Conservation (phyloP, 2,113 vertebrate genomes). For the Podarcis cretensis region DNA sequence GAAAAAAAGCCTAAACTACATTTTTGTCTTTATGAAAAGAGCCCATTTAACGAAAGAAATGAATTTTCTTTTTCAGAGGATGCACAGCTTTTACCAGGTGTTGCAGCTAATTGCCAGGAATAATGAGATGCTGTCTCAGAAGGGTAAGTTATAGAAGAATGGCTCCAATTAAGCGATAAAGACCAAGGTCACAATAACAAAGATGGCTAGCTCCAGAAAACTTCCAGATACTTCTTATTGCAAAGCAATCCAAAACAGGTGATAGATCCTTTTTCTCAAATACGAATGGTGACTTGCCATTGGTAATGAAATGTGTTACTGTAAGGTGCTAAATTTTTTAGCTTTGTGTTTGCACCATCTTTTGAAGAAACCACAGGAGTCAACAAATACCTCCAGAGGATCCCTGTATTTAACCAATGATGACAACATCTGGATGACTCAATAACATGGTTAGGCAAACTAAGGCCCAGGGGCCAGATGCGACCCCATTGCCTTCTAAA, state of each 20-base stretch:
- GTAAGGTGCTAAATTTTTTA: background rate
- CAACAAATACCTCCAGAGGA: background rate
- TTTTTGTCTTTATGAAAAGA: background rate
- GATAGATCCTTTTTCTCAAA: background rate
- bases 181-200: background rate
- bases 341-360: background rate
- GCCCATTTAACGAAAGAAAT: background rate
- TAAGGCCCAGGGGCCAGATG: too few species aligned
- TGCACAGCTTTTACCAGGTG: background rate
- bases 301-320: background rate
- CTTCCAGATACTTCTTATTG: background rate
- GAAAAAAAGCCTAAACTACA: background rate
- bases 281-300: background rate
- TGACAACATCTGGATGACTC: background rate
- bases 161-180: conserved; percentile 4
- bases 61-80: background rate
- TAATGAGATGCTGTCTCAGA: background rate
- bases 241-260: background rate
- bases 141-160: background rate
- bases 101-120: background rate
- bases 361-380: background rate
- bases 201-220: background rate
- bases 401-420: background rate
- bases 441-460: too few species aligned
- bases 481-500: too few species aligned